A percentile compares a stretch with the other conserved stretches of the same genome.
phyloP scores from a whole-genome alignment of 2,888 invertebrate species.

The Drosophila niveifrons region DNA sequence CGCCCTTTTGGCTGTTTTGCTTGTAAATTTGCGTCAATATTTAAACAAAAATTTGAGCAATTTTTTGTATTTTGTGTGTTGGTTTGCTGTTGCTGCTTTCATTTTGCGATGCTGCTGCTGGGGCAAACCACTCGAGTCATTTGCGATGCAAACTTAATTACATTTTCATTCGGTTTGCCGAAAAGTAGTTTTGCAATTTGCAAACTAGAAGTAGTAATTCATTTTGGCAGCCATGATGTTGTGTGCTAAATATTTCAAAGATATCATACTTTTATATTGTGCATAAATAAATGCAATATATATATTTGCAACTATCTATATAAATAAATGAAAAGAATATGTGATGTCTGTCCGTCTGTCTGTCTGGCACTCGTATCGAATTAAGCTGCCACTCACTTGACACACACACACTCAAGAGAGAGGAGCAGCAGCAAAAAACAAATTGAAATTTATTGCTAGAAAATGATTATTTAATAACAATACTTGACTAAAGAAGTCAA shows the following conservation, averaged over 20 bases:
- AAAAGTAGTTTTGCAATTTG: conserved; percentile 45
- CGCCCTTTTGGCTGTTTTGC: conserved; percentile 23
- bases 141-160: conserved; percentile 75
- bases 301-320: neutral
- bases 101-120: conserved; percentile 8
- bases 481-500: conserved; percentile 30
- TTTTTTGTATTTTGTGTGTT: conserved; percentile 11
- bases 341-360: neutral
- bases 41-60: conserved; percentile 57
- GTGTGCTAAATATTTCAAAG: conserved; percentile 59
- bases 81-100: neutral
- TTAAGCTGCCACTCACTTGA: conserved; percentile 72
- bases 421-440: conserved; percentile 28
- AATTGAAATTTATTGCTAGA: conserved; percentile 77
- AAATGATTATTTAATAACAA: conserved; percentile 78
- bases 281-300: neutral
- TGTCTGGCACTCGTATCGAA: conserved; percentile 39
- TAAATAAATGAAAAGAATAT: conserved; percentile 21
- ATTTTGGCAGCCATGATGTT: conserved; percentile 30
- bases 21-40: conserved; percentile 69
- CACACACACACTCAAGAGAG: conserved; percentile 27
- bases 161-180: conserved; percentile 63
- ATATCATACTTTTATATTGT: conserved; percentile 5
- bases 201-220: conserved; percentile 57
- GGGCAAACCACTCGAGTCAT: conserved; percentile 69